Conservation (phyloP, 2,113 vertebrate genomes). For the Nothobranchius kuhntae region DNA sequence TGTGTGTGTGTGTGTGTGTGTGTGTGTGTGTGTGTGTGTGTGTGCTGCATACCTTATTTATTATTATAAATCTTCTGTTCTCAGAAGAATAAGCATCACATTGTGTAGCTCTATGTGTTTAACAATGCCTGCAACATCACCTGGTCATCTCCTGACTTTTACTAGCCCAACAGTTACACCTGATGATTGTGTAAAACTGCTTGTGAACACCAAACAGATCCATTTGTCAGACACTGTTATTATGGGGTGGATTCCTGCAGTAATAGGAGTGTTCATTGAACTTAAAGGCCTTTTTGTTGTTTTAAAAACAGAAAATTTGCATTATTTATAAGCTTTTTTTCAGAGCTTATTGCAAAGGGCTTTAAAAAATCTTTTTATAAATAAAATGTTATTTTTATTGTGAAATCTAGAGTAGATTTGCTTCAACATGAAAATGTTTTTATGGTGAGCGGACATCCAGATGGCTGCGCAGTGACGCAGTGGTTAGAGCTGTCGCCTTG, state of each 20-base stretch:
- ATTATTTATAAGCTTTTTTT: slow-evolving; percentile 7
- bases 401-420: neutral
- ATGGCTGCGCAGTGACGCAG: neutral
- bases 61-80: too few species aligned
- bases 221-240: too few species aligned
- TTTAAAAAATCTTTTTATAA: slow-evolving; percentile 1
- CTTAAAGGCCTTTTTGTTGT: neutral
- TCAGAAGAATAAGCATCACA: too few species aligned
- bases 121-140: neutral
- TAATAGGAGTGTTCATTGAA: neutral
- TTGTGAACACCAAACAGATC: neutral
- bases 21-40: too few species aligned
- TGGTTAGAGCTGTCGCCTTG: too few species aligned
- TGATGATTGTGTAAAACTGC: neutral
- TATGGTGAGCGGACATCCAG: slow-evolving; percentile 5
- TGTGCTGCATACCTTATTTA: too few species aligned
- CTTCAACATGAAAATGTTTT: neutral
- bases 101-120: too few species aligned
- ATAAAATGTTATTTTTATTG: neutral
- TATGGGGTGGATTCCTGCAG: neutral
- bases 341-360: neutral
- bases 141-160: neutral
- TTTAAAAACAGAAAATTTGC: neutral
- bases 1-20: too few species aligned
- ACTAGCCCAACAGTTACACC: too few species aligned